Evolutionary conservation across 1,140 invertebrate genomes (phyloP), one percentile per base, ranked within the genome.

Genomic region (Epicauta chinensis): DNA sequence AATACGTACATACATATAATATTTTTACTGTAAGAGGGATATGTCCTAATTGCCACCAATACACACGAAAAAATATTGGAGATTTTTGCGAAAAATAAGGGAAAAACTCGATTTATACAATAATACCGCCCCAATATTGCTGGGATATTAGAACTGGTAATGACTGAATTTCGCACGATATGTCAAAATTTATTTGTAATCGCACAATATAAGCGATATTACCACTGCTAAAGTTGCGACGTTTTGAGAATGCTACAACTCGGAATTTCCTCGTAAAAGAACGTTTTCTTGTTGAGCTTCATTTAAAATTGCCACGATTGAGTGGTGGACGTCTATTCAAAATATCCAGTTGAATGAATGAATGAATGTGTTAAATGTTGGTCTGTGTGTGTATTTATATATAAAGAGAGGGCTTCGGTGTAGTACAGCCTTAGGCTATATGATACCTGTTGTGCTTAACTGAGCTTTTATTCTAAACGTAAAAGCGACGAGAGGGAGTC

Each of bases 401-500:
- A 23, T 23, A 23, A 7, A 41, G 48, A 15, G 40, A 41, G 48
- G 48, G 48, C 40, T 51, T 41, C 23, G 7, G 4, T 23, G 32
- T 42, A 41, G 48, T 42, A 32, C 41, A 16, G 38, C 48, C 30
- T 36, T 30, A 30, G 48, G 48, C 48, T 51, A 51, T 51, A 38
- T 38, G 48, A 51, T 51, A 51, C 48, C 48, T 51, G 48, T 51
- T 51, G 48, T 51, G 48, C 38, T 16, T 51, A 51, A 42, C 38
- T 47, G 48, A 40, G 36, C 41, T 30, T 51, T 51, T 42, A 51
- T 51, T 23, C 23, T 23, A 23, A 23, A 23, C 23, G 23, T 23
- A 23, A 3, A 23, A 23, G 38, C 17, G 35, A 34, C 32, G 32
- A 47, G 45, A 51, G 48, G 48, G 48, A 42, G 48, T 35, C 35